These are phyloP conservation scores for Phengaris alcon DNA, from an alignment of 2,888 invertebrate species.

Conservation along the genomic window DNA sequence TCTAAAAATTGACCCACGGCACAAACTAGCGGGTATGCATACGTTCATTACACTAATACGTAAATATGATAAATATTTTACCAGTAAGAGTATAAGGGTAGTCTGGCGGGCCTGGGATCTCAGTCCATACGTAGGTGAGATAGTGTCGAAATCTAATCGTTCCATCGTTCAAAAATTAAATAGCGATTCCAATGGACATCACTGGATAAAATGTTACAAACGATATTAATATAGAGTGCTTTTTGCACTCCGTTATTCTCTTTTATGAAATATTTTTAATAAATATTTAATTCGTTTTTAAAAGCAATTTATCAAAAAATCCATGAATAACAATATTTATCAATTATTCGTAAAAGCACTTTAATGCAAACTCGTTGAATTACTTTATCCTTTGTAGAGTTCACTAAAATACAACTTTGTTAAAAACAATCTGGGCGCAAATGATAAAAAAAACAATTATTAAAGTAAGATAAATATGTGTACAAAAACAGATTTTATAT, in stretches of 20 bases:
- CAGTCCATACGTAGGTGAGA: too few species aligned
- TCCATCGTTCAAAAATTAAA: background rate
- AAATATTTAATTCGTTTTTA: background rate
- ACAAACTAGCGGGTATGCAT: too few species aligned
- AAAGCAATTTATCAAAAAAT: constrained; percentile 15
- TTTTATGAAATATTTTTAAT: constrained; percentile 3
- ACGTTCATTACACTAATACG: too few species aligned
- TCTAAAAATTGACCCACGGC: too few species aligned
- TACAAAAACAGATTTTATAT: too few species aligned
- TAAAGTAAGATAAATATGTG: too few species aligned
- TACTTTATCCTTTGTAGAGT: background rate
- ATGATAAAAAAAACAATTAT: too few species aligned
- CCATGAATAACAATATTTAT: constrained; percentile 2
- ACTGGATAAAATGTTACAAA: background rate
- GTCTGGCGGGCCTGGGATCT: too few species aligned
- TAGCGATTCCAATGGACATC: background rate
- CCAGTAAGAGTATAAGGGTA: too few species aligned
- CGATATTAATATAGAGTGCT: background rate
- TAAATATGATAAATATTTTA: too few species aligned
- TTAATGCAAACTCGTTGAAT: background rate
- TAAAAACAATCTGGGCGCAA: background rate
- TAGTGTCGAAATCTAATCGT: too few species aligned
- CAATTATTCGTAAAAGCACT: constrained; percentile 5
- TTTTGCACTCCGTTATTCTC: background rate
- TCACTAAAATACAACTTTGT: background rate